These are phyloP conservation scores for Larimichthys crocea DNA, from an alignment of 2,113 vertebrate genomes.

Conservation along the genomic window DNA sequence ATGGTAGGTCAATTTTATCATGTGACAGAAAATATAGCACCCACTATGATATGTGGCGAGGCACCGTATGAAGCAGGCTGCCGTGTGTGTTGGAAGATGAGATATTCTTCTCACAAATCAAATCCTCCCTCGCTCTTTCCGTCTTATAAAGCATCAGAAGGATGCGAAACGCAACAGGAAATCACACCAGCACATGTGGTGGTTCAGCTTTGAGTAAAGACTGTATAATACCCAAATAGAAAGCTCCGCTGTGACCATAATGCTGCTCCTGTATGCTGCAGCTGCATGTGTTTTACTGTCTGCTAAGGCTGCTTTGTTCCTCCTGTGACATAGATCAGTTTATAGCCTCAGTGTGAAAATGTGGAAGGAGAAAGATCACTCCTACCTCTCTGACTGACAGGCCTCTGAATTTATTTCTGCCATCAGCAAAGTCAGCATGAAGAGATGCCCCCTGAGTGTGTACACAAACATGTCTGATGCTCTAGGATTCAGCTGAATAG, in stretches of 20 bases:
- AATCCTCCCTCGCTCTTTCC: background rate
- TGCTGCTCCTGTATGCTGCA: conserved; percentile 45
- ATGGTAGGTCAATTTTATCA: conserved; percentile 3
- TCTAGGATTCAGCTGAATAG: conserved; percentile 24
- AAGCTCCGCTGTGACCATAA: conserved; percentile 46
- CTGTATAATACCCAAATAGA: conserved; percentile 45
- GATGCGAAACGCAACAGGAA: conserved; percentile 37
- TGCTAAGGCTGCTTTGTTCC: conserved; percentile 60
- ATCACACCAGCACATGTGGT: conserved; percentile 57
- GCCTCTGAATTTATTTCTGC: conserved; percentile 65
- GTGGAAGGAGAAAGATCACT: conserved; percentile 67
- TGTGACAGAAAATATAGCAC: background rate
- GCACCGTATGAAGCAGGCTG: background rate
- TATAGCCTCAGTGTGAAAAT: conserved; percentile 66
- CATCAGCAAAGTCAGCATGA: conserved; percentile 71
- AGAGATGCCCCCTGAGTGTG: conserved; percentile 59
- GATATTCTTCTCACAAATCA: conserved; percentile 7
- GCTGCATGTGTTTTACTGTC: conserved; percentile 46
- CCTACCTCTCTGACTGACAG: conserved; percentile 68
- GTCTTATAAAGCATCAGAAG: conserved; percentile 4
- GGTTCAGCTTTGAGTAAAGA: conserved; percentile 43
- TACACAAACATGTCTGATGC: conserved; percentile 58
- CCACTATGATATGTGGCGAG: background rate
- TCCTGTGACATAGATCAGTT: conserved; percentile 61
- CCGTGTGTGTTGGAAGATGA: background rate